These are phyloP conservation scores for Actinia equina DNA, from an alignment of 64 coral and sea anemone species.

Conservation along the genomic window DNA sequence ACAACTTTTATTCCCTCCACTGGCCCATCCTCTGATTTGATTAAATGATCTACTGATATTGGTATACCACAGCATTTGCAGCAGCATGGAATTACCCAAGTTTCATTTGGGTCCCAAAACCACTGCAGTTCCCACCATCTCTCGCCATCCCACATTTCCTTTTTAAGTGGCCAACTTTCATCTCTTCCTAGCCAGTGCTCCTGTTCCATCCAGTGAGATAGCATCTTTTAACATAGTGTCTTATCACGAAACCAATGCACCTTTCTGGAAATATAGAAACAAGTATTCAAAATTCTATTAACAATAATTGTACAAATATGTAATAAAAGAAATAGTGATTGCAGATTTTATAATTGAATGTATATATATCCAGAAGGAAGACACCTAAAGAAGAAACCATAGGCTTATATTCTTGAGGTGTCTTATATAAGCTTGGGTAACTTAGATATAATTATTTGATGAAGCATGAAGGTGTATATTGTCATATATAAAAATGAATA, in stretches of 20 bases:
- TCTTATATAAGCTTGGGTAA: too few species aligned
- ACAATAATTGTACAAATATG: too few species aligned
- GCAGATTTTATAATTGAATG: too few species aligned
- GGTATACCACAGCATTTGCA: conserved; percentile 29
- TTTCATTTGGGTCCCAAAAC: conserved; percentile 62
- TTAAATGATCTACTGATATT: conserved; percentile 21
- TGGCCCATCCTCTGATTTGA: conserved; percentile 13
- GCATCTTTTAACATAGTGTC: conserved; percentile 40
- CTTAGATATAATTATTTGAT: too few species aligned
- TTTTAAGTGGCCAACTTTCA: conserved; percentile 50
- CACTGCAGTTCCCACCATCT: conserved; percentile 65
- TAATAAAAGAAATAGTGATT: too few species aligned
- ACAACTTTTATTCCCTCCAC: conserved; percentile 5
- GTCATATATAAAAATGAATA: too few species aligned
- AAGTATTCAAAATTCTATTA: too few species aligned
- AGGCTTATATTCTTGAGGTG: too few species aligned
- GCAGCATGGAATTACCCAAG: conserved; percentile 41
- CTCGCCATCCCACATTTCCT: conserved; percentile 74
- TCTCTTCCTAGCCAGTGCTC: conserved; percentile 61
- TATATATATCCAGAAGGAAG: too few species aligned
- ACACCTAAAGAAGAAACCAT: too few species aligned
- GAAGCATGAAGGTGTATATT: too few species aligned
- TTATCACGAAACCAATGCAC: conserved; percentile 52
- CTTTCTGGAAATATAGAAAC: too few species aligned
- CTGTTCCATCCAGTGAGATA: conserved; percentile 41